These are phyloP conservation scores for Pomatorhinus ruficollis DNA, from an alignment of 2,113 vertebrate genomes.

Conservation along the genomic window DNA sequence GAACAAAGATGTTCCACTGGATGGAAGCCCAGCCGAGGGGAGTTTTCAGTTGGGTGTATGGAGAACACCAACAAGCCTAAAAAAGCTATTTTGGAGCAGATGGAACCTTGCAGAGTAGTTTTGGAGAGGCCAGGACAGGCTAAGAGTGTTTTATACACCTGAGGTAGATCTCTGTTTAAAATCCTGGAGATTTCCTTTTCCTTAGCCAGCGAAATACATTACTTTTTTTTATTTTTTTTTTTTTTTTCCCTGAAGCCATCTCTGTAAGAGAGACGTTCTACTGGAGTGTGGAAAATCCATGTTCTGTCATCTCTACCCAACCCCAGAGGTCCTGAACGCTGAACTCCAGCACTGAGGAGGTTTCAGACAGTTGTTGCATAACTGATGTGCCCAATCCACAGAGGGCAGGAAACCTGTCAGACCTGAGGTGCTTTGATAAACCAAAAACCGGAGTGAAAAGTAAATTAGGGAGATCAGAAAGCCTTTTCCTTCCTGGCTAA, in stretches of 20 bases:
- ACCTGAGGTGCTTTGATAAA: not conserved
- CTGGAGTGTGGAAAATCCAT: not conserved
- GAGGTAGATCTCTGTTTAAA: not conserved
- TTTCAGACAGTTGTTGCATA: not conserved
- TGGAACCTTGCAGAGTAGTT: not conserved
- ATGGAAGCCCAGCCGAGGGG: not conserved
- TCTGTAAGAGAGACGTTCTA: not conserved
- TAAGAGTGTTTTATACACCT: not conserved
- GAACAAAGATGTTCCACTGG: not conserved
- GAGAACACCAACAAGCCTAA: not conserved
- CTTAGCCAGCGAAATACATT: not conserved
- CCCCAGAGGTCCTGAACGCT: not conserved
- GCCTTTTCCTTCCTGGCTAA: conserved; percentile 49
- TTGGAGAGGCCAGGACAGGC: not conserved
- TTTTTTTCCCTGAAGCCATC: not conserved
- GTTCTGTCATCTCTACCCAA: not conserved
- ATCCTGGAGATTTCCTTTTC: not conserved
- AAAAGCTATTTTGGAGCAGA: not conserved
- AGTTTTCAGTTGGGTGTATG: not conserved
- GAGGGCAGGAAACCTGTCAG: not conserved
- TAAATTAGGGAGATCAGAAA: conserved; percentile 54
- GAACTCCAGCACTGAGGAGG: not conserved
- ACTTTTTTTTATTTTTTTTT: not conserved
- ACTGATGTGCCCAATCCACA: not conserved
- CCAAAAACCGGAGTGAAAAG: conserved; percentile 11